Conservation (phyloP, 2,888 invertebrate genomes). For the Spatulosminthurus flaviceps region DNA sequence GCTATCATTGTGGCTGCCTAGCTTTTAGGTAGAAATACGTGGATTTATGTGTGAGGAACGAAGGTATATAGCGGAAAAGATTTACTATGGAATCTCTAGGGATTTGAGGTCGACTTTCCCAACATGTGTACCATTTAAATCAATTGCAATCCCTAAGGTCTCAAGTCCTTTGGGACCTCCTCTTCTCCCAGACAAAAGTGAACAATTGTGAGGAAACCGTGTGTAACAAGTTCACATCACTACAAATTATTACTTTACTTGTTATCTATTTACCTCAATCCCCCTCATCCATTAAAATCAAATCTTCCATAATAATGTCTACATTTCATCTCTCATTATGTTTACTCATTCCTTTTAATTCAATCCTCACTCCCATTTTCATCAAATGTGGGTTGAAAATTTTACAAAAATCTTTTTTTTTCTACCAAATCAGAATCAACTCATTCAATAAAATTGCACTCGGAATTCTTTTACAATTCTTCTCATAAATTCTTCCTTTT, state of each 20-base stretch:
- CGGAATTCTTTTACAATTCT: too few species aligned
- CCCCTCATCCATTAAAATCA: not conserved
- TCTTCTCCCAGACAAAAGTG: slow-evolving; percentile 32
- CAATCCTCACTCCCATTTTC: too few species aligned
- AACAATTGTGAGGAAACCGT: slow-evolving; percentile 33
- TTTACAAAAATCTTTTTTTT: too few species aligned
- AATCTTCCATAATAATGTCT: not conserved
- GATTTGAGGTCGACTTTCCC: slow-evolving; percentile 42
- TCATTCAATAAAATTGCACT: too few species aligned
- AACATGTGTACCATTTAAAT: slow-evolving; percentile 46
- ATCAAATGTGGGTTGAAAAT: too few species aligned
- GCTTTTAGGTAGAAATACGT: not conserved
- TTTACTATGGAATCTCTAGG: slow-evolving; percentile 37
- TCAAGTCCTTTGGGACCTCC: slow-evolving; percentile 38
- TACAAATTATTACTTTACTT: slow-evolving; percentile 24
- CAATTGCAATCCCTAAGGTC: slow-evolving; percentile 37
- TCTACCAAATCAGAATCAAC: too few species aligned
- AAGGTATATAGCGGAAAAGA: slow-evolving; percentile 26
- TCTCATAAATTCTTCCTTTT: too few species aligned
- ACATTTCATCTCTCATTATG: not conserved
- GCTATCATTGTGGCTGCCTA: too few species aligned
- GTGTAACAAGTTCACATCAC: slow-evolving; percentile 38
- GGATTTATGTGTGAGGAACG: not conserved
- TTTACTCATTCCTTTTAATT: too few species aligned
- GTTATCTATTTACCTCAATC: not conserved